Percentiles rank a stretch among this genome's conserved stretches.
These are phyloP conservation scores for Sphaerophoria rueppellii DNA, from an alignment of 2,888 invertebrate genomes.

Conservation along the genomic window DNA sequence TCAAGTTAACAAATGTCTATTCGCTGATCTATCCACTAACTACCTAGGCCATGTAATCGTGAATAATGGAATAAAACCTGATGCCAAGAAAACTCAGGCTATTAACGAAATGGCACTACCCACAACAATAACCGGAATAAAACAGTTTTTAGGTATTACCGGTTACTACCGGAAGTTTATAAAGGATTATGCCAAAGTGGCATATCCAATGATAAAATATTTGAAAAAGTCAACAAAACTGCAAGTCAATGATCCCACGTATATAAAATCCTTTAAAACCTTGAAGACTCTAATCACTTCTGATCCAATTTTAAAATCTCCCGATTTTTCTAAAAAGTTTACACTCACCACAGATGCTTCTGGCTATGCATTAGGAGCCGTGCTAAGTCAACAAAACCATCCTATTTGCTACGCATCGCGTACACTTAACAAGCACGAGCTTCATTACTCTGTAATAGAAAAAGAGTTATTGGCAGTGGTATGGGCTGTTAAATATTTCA, in stretches of 20 bases:
- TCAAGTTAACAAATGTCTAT: constrained; percentile 8
- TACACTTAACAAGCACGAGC: constrained; percentile 73
- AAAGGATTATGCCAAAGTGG: constrained; percentile 44
- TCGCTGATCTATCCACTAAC: constrained; percentile 9
- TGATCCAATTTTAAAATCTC: not conserved
- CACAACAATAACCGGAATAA: constrained; percentile 19
- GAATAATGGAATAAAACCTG: constrained; percentile 11
- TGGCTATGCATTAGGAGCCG: constrained; percentile 46
- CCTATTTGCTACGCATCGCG: constrained; percentile 76
- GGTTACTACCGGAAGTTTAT: constrained; percentile 35
- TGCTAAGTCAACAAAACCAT: constrained; percentile 74
- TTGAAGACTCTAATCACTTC: not conserved
- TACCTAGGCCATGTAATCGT: constrained; percentile 20
- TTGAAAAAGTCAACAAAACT: constrained; percentile 26
- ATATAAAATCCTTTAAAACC: not conserved
- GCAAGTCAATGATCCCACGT: not conserved
- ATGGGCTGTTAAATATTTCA: constrained; percentile 77
- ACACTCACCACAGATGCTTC: constrained; percentile 57
- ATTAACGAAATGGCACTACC: not conserved
- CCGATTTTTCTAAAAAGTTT: constrained; percentile 74
- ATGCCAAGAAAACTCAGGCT: not conserved
- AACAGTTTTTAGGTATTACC: constrained; percentile 62
- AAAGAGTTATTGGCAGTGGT: constrained; percentile 74
- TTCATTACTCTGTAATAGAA: constrained; percentile 76
- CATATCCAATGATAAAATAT: constrained; percentile 58